phyloP scores from a whole-genome alignment of 2,113 vertebrate species.

The Coptodon rendalli region DNA sequence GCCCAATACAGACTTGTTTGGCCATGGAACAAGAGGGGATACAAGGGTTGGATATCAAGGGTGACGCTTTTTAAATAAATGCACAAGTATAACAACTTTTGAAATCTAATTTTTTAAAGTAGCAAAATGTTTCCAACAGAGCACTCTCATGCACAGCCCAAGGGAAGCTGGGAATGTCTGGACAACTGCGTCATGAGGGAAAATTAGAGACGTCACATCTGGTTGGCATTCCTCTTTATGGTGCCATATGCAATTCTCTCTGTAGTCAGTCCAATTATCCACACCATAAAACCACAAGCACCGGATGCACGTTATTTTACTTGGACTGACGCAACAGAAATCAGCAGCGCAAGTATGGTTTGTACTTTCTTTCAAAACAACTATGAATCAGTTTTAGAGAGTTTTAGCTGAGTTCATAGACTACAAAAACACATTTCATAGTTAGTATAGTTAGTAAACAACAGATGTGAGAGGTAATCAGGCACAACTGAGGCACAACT shows the following conservation, averaged over 20 bases:
- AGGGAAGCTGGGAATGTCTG: background rate
- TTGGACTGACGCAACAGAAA: conserved; percentile 6
- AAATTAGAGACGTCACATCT: conserved; percentile 38
- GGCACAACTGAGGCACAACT: background rate
- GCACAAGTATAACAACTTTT: background rate
- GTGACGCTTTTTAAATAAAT: background rate
- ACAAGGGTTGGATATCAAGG: background rate
- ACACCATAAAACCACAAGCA: conserved; percentile 42
- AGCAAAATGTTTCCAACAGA: background rate
- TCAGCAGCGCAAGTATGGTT: background rate
- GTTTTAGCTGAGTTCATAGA: background rate
- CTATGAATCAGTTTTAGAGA: background rate
- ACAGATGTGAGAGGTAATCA: background rate
- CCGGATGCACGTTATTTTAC: conserved; percentile 19
- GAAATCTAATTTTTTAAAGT: background rate
- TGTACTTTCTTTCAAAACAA: background rate
- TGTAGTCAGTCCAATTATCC: conserved; percentile 36
- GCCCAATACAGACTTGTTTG: background rate
- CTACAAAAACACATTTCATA: background rate
- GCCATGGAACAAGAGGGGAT: background rate
- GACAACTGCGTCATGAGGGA: background rate
- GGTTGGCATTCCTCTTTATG: conserved; percentile 48
- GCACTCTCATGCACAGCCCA: background rate
- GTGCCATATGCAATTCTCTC: conserved; percentile 50
- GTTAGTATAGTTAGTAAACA: background rate